Percentiles rank a stretch among this genome's conserved stretches.
These are phyloP conservation scores for Drosophila tristis DNA, from an alignment of 1,140 invertebrate genomes.

Conservation along the genomic window DNA sequence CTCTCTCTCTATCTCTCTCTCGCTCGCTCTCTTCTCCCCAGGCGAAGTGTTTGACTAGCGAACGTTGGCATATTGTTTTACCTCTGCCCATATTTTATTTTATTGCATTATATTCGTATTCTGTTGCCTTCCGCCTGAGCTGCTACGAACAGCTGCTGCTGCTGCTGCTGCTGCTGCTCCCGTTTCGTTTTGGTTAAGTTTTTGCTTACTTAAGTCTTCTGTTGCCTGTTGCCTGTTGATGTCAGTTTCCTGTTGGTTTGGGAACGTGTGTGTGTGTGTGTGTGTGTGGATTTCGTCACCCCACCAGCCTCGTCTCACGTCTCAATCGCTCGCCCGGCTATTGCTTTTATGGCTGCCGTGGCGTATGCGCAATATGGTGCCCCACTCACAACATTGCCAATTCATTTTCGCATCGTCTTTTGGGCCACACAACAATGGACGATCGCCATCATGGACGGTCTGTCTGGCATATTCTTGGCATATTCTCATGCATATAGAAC, in stretches of 20 bases:
- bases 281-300: too few relatives aligned
- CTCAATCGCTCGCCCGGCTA: constrained; percentile 29
- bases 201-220: constrained; percentile 17
- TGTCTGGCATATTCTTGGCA: constrained; percentile 13
- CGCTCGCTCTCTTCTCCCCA: constrained; percentile 9
- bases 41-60: constrained; percentile 65
- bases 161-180: constrained; percentile 9
- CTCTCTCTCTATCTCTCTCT: constrained; percentile 15
- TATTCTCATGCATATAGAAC: constrained; percentile 62
- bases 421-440: constrained; percentile 54
- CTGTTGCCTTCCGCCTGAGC: constrained; percentile 44
- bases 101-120: constrained; percentile 49
- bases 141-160: constrained; percentile 9
- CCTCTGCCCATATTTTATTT: constrained; percentile 64
- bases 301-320: too few relatives aligned
- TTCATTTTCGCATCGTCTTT: constrained; percentile 71
- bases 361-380: constrained; percentile 71
- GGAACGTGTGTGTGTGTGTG: background rate
- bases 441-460: constrained; percentile 20
- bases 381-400: constrained; percentile 43
- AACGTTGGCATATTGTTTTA: constrained; percentile 74
- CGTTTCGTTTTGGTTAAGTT: constrained; percentile 41
- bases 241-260: background rate
- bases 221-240: background rate
- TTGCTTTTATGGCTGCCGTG: constrained; percentile 55